Base-by-base conservation (phyloP, 2,797 vertebrate species). In the Ispidina lecontei region DNA sequence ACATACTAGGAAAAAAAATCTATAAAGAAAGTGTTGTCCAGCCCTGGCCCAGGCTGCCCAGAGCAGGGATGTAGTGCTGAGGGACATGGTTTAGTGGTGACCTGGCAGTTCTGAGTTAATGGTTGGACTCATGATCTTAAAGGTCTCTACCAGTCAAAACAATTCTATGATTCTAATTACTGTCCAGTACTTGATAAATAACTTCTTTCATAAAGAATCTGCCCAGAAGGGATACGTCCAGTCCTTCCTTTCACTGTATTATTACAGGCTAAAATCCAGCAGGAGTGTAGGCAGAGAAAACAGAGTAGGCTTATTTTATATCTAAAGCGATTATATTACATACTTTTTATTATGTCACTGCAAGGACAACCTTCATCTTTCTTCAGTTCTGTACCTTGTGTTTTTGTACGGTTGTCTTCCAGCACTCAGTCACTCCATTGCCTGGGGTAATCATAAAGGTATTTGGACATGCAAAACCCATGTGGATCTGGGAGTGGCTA, bases 391-490 rank as follows among this genome's bases (percentile, higher is more conserved):
- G 17, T 26, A 31, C n/a, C 25, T 62, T 6, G 0, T 81, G 21
- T 3, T 75, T 87, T 70, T 67, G 28, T 70, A 58, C 4, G 1
- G 20, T 47, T 90, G 64, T 60, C 33, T 94, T 68, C 81, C 84
- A 89, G 18, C 60, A 51, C 19, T 31, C 41, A 25, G 20, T 60
- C 62, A 28, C 59, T 90, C 31, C 20, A 25, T 64, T 95, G 84
- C 58, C 89, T 51, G 19, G 37, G 46, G 52, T 60, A 89, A 70
- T 31, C 49, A 47, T 56, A 52, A 68, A 94, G 37, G 29, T 82
- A 73, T 90, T 94, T 91, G 68, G 41, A 73, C 69, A 73, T 68
- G 44, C 44, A 79, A 79, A 86, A 88, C 56, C 84, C 78, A 28
- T 2, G 13, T 23, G 33, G 86, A 84, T 64, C 60, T 4, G 4